Evolutionary conservation across 2,797 vertebrate species (phyloP).

Genomic region (Gouania willdenowi): DNA sequence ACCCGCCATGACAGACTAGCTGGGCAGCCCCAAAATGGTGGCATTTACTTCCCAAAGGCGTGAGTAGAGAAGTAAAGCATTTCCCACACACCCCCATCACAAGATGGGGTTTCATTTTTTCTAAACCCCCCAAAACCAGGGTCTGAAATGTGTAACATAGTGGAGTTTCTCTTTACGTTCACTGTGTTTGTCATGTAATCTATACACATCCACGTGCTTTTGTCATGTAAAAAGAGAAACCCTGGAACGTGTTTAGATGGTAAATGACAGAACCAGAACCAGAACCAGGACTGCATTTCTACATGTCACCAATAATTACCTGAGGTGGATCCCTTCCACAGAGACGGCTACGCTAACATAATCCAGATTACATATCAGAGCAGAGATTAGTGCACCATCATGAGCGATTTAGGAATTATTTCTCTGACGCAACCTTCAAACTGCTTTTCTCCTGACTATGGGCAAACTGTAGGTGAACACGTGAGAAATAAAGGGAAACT

Average conservation of each 20-base stretch:
- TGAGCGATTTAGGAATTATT: constrained; percentile 54
- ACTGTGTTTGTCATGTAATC: neutral
- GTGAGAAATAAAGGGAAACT: too few relatives aligned
- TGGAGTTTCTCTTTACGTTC: constrained; percentile 9
- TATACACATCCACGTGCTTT: neutral
- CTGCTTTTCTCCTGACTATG: constrained; percentile 10
- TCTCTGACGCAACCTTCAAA: constrained; percentile 14
- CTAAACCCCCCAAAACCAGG: too few relatives aligned
- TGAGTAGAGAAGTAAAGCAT: constrained; percentile 24
- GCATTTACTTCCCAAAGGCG: constrained; percentile 38
- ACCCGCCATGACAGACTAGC: constrained; percentile 39
- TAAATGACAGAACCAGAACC: neutral
- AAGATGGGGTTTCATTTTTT: constrained; percentile 12
- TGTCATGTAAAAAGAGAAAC: too few relatives aligned
- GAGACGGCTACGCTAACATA: constrained; percentile 45
- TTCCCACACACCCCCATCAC: constrained; percentile 10
- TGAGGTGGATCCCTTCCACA: constrained; percentile 18
- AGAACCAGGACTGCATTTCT: neutral
- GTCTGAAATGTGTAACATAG: neutral
- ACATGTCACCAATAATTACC: constrained; percentile 41
- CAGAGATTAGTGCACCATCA: constrained; percentile 51
- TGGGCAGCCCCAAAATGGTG: constrained; percentile 41
- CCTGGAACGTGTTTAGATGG: too few relatives aligned
- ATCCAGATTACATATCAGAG: constrained; percentile 67
- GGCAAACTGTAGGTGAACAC: too few relatives aligned